Evolutionary conservation across 2,797 vertebrate species (phyloP).

Genomic region (Amniataba percoides): DNA sequence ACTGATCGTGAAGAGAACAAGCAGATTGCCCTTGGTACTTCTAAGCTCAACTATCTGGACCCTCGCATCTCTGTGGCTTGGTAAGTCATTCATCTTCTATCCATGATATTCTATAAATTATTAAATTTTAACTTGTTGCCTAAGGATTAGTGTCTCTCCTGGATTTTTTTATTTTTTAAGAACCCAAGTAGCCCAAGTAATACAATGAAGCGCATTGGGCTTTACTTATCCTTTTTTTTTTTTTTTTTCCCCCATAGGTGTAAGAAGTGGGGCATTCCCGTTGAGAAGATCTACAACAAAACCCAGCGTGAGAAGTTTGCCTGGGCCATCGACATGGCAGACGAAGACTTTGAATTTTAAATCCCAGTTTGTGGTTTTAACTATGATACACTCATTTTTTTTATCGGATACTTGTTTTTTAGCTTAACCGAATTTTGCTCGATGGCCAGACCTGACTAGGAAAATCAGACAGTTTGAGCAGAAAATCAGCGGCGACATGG

Average conservation of each 20-base stretch:
- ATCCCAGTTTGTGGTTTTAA: constrained; percentile 81
- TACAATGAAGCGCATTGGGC: not conserved
- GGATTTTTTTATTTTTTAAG: no score
- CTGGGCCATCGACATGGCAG: constrained; percentile 98
- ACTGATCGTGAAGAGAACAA: constrained; percentile 98
- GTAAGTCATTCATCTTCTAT: no score
- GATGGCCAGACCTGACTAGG: constrained; percentile 71
- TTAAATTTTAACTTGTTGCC: no score
- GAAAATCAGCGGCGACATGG: constrained; percentile 36
- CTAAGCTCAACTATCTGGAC: constrained; percentile 98
- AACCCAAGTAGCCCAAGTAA: no score
- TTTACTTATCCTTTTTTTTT: not conserved
- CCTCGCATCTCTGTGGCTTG: constrained; percentile 97
- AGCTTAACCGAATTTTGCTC: constrained; percentile 81
- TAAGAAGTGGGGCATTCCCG: constrained; percentile 94
- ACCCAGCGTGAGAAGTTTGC: constrained; percentile 98
- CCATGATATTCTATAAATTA: no score
- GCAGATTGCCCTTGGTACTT: constrained; percentile 96
- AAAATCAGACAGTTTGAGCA: constrained; percentile 65
- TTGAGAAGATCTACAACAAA: constrained; percentile 99
- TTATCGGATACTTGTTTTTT: constrained; percentile 77
- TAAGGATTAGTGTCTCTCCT: no score
- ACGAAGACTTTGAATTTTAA: constrained; percentile 96
- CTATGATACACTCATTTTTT: constrained; percentile 58
- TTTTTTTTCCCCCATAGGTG: constrained; percentile 87